Evolutionary conservation across 2,797 vertebrate species (phyloP).

Genomic region (Mormyrops boulengeri): DNA sequence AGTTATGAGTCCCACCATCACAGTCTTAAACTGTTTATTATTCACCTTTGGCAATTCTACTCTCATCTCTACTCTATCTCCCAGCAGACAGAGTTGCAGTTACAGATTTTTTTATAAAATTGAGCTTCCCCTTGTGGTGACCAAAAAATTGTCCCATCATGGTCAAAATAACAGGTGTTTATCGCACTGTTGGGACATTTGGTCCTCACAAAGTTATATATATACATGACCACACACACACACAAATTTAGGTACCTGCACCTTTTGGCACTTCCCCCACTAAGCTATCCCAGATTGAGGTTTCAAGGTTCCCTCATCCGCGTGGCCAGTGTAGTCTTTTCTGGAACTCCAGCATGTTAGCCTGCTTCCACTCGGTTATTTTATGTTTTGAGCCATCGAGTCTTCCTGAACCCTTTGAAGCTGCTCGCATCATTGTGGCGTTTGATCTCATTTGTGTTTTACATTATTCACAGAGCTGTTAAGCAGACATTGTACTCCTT

Average conservation of each 20-base stretch:
- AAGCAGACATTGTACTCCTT: not conserved
- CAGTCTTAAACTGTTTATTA: too few relatives aligned
- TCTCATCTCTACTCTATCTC: too few relatives aligned
- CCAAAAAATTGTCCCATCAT: not conserved
- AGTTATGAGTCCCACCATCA: too few relatives aligned
- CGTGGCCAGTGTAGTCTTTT: not conserved
- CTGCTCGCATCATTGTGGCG: not conserved
- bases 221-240: not conserved
- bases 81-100: not conserved
- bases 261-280: not conserved
- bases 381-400: not conserved
- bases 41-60: too few relatives aligned
- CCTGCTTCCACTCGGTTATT: not conserved
- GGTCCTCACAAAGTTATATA: not conserved
- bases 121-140: not conserved
- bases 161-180: not conserved
- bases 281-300: not conserved
- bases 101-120: not conserved
- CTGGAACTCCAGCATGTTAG: not conserved
- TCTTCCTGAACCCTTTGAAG: constrained; percentile 1
- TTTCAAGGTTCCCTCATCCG: not conserved
- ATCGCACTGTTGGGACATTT: not conserved
- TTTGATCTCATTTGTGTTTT: constrained; percentile 8
- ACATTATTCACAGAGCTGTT: not conserved
- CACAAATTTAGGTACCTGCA: not conserved